Evolutionary conservation across 1,140 invertebrate genomes (phyloP).

Genomic region (Nasonia giraulti): DNA sequence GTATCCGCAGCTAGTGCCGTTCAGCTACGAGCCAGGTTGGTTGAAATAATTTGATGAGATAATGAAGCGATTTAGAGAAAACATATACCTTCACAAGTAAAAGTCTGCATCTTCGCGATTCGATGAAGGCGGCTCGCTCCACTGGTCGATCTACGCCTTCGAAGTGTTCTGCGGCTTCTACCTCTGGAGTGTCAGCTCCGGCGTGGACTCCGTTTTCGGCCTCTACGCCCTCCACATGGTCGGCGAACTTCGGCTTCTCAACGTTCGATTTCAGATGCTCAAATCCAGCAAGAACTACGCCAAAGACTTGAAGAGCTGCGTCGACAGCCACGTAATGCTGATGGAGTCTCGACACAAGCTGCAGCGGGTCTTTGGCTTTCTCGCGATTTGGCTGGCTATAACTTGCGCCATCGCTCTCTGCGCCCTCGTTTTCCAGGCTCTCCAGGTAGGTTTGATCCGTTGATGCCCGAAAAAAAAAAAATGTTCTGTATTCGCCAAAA

Average conservation of each 20-base stretch:
- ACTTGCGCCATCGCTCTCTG: background rate
- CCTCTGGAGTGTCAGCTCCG: conserved; percentile 42
- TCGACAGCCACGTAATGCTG: background rate
- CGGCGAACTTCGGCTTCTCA: conserved; percentile 46
- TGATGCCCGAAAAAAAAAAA: background rate
- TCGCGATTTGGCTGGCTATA: background rate
- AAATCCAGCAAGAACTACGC: background rate
- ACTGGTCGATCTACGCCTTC: background rate
- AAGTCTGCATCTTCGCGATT: no score
- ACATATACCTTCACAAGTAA: no score
- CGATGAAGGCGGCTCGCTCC: background rate
- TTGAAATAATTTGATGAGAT: background rate
- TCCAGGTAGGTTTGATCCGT: background rate
- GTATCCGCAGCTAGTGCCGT: conserved; percentile 30
- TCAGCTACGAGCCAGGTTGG: conserved; percentile 38
- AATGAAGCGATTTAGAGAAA: no score
- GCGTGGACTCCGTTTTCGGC: conserved; percentile 57
- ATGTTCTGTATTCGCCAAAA: background rate
- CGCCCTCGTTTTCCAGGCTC: background rate
- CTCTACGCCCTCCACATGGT: conserved; percentile 57
- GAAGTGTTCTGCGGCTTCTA: background rate
- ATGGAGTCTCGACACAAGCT: conserved; percentile 12
- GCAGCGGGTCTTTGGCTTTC: background rate
- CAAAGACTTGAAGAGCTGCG: background rate
- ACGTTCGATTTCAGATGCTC: background rate